phyloP scores from a whole-genome alignment of 1,140 invertebrate genomes.

The Sipha flava region DNA sequence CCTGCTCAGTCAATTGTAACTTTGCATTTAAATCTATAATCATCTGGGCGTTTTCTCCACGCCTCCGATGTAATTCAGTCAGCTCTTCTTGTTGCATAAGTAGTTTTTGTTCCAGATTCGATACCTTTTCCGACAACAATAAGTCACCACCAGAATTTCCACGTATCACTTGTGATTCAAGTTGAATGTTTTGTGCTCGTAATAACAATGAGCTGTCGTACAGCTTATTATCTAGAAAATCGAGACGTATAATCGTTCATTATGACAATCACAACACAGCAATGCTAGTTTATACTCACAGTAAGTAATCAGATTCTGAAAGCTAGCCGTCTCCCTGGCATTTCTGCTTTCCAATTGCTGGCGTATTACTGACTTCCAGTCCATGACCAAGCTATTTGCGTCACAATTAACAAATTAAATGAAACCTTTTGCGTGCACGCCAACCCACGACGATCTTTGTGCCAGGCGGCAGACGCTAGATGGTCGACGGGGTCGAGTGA shows the following conservation, averaged over 20 bases:
- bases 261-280: no score
- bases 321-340: neutral
- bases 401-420: neutral
- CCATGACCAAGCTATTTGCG: neutral
- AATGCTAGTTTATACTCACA: no score
- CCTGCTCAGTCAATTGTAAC: slow-evolving; percentile 77
- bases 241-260: neutral
- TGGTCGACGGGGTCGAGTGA: neutral
- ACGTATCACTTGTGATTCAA: slow-evolving; percentile 14
- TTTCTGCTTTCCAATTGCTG: neutral
- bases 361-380: neutral
- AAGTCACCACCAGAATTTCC: neutral
- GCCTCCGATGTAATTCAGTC: slow-evolving; percentile 74
- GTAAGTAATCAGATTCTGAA: slow-evolving; percentile 7
- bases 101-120: slow-evolving; percentile 73
- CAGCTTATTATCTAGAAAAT: neutral
- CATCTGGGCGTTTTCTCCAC: slow-evolving; percentile 87
- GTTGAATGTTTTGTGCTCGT: neutral
- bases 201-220: slow-evolving; percentile 6
- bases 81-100: slow-evolving; percentile 83
- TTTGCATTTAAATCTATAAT: slow-evolving; percentile 81
- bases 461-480: neutral
- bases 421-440: neutral
- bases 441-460: neutral
- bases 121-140: slow-evolving; percentile 45